These are phyloP conservation scores for Leptopilina boulardi DNA, from an alignment of 1,140 invertebrate genomes.

Conservation along the genomic window DNA sequence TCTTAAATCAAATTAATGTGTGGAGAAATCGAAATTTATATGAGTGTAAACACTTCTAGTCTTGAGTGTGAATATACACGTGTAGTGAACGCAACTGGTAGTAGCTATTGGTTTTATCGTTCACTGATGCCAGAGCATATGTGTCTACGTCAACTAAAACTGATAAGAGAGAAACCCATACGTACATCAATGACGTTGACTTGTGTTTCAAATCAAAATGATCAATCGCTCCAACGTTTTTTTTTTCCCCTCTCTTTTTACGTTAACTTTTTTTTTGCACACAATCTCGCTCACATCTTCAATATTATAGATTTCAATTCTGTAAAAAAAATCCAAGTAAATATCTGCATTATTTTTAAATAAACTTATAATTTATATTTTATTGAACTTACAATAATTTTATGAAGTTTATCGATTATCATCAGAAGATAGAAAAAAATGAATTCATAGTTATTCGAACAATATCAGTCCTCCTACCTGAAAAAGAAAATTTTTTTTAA, in stretches of 20 bases:
- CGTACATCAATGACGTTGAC: slow-evolving; percentile 5
- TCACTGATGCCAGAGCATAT: neutral
- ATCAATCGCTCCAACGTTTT: slow-evolving; percentile 6
- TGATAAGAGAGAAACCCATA: slow-evolving; percentile 1
- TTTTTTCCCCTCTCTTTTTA: neutral
- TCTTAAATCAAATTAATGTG: neutral
- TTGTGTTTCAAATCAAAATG: neutral
- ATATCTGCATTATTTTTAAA: too few relatives aligned
- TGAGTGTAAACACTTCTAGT: neutral
- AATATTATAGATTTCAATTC: too few relatives aligned
- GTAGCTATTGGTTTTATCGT: slow-evolving; percentile 20
- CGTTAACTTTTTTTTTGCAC: neutral
- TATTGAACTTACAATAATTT: too few relatives aligned
- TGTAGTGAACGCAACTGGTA: neutral
- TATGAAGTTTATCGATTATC: too few relatives aligned
- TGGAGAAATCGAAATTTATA: neutral
- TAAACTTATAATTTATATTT: too few relatives aligned
- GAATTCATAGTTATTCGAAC: too few relatives aligned
- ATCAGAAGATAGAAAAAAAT: too few relatives aligned
- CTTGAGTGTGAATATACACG: slow-evolving; percentile 2
- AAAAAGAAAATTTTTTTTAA: too few relatives aligned
- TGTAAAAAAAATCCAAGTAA: too few relatives aligned
- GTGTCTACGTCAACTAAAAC: neutral
- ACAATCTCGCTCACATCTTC: too few relatives aligned
- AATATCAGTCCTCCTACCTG: too few relatives aligned